A percentile compares a stretch with the other conserved stretches of the same genome.
Evolutionary conservation across 2,113 vertebrate genomes (phyloP).

Genomic region (Synodontis membranacea): DNA sequence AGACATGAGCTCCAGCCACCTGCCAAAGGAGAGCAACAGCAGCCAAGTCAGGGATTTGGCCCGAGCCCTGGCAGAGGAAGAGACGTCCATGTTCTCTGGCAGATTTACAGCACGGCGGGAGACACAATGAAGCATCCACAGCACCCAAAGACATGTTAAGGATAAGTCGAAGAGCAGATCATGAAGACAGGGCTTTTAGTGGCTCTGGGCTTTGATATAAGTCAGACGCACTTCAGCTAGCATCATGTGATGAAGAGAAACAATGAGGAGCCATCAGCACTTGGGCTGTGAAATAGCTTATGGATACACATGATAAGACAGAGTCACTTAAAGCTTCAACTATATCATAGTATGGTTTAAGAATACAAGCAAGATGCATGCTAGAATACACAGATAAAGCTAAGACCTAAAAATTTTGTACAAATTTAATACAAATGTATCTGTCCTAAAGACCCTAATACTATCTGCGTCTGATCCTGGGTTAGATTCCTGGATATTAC

Average conservation of each 20-base stretch:
- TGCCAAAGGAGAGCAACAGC: constrained; percentile 52
- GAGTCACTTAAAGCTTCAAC: background rate
- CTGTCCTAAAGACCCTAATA: background rate
- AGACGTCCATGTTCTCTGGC: constrained; percentile 44
- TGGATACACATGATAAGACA: background rate
- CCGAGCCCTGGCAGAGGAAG: constrained; percentile 38
- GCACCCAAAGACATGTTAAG: constrained; percentile 53
- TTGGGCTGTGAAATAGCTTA: constrained; percentile 33
- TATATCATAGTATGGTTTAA: background rate
- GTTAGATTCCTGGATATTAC: background rate
- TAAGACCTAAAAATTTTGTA: background rate
- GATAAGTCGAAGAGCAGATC: constrained; percentile 50
- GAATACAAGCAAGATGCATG: background rate
- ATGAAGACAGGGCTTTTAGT: constrained; percentile 22
- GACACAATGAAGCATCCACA: constrained; percentile 48
- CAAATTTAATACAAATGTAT: background rate
- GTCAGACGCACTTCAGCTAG: constrained; percentile 28
- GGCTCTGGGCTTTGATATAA: constrained; percentile 19
- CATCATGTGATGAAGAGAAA: constrained; percentile 53
- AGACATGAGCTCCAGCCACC: constrained; percentile 58
- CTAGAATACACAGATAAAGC: background rate
- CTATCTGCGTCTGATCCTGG: background rate
- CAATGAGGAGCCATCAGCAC: constrained; percentile 48
- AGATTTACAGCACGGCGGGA: constrained; percentile 60
- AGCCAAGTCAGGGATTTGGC: constrained; percentile 60